Base-by-base conservation (phyloP, 2,888 invertebrate genomes). In the Athalia rosae region DNA sequence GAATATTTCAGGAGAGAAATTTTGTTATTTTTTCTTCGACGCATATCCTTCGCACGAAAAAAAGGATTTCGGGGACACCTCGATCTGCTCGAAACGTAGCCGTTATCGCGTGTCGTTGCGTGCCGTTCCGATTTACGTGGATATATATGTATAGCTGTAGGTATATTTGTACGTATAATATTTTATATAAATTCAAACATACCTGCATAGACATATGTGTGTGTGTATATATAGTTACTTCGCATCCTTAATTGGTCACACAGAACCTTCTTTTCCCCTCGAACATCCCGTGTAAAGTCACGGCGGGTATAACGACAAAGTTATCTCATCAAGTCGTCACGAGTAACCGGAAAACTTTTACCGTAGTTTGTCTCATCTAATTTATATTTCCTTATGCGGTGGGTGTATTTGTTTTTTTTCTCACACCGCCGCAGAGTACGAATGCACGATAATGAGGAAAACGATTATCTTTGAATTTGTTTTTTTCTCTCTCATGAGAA, bases 261-360 rank as follows among this genome's bases (percentile, higher is more conserved):
- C 28, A 28, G 28, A 28, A 28, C 28, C 28, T 28, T 28, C 28
- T 28, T 28, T 28, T 28, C 28, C 28, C 28, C 28, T 28, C 28
- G 28, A 28, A 28, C 13, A 71, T 58, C 58, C 58, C 41, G 4
- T 8, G 43, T 9, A 13, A 78, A 83, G 81, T 81, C 83, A 81
- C 79, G 82, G 28, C 28, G 28, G 28, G 28, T 28, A 28, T 28
- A 28, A 28, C 28, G 76, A 80, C 77, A 82, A 84, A 85, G 85
- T 85, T 85, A 85, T 83, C 85, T 85, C 85, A 85, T 85, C 85
- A 85, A 85, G 83, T 84, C 84, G 82, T 85, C 85, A 85, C 83
- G 85, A 82, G 84, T 81, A 83, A 79, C 79, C 76, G 76, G 67
- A 59, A 47, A 71, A 71, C 56, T 71, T 71, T 71, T 71, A 13